Percentiles rank a stretch among this genome's conserved stretches.
These are phyloP conservation scores for Drosophila pseudotakahashii DNA, from an alignment of 2,888 invertebrate genomes.

Conservation along the genomic window DNA sequence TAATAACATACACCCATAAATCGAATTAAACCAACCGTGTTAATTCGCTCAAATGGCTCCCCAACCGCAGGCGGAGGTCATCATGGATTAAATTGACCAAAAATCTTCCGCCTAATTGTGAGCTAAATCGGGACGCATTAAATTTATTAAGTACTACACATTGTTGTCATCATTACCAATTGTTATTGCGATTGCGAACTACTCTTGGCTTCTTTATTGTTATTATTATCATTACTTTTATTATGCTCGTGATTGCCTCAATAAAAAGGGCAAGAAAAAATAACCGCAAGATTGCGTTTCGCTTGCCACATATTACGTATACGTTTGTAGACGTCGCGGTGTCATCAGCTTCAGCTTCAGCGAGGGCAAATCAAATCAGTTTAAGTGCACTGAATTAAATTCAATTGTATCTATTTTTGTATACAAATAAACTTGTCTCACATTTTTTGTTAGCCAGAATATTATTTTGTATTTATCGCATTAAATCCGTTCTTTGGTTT, in stretches of 20 bases:
- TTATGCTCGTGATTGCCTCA: constrained; percentile 32
- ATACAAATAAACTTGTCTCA: constrained; percentile 2
- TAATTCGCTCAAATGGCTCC: constrained; percentile 5
- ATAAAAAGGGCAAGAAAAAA: constrained; percentile 49
- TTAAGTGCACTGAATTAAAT: constrained; percentile 7
- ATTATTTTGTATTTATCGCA: background rate
- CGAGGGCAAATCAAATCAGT: constrained; percentile 12
- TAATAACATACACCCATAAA: background rate
- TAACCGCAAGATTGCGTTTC: constrained; percentile 76
- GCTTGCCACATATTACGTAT: constrained; percentile 72
- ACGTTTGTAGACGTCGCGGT: constrained; percentile 43
- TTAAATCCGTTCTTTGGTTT: background rate
- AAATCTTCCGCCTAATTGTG: constrained; percentile 61
- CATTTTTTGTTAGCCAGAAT: background rate
- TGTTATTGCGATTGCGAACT: constrained; percentile 51
- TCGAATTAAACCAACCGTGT: constrained; percentile 9
- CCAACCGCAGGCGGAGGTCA: constrained; percentile 9
- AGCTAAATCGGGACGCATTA: constrained; percentile 67
- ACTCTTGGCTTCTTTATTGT: constrained; percentile 38
- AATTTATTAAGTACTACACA: constrained; percentile 64
- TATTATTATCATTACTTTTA: constrained; percentile 39
- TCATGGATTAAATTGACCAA: constrained; percentile 50
- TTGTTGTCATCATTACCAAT: constrained; percentile 55
- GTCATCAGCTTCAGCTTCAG: background rate
- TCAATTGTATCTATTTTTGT: constrained; percentile 1